Evolutionary conservation across 64 coral and sea anemone genomes (phyloP), one percentile per base, ranked within the genome.

Genomic region (Stylophora pistillata): DNA sequence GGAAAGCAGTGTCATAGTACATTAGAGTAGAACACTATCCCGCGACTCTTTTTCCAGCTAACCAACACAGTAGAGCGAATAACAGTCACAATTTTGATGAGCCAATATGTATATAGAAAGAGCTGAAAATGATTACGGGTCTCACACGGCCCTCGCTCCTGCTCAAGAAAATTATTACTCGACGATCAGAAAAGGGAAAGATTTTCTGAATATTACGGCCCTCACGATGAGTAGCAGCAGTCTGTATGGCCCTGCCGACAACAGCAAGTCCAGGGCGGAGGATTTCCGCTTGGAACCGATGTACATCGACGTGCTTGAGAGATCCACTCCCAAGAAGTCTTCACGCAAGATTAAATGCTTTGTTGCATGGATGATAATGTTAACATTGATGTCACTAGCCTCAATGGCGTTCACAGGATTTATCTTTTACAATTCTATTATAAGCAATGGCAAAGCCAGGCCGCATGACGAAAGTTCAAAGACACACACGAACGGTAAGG

Each of bases 261-360:
- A 68, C 27, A n/a, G 5, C 1, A 69, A 53, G 31, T 9, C 17
- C 66, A 20, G 61, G 10, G 2, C 15, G 5, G 13, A 56, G 27
- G 27, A 79, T 15, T 15, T 58, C 55, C 31, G 53, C 53, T 55
- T 84, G 12, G 80, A 84, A 37, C 80, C 80, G 5, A 84, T 84
- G 80, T 84, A 84, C 28, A 84, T 84, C 1, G 80, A 84, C 33
- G 80, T 70, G 21, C 33, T 84, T 3, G 62, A 84, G 10, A 25
- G 18, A 53, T 20, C 61, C 20, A 53, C 21, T 69, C 41, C 62
- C 3, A 55, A 33, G 9, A 84, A 84, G 37, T 66, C 33, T 53
- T 84, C 80, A 53, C 80, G 80, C 13, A 68, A 37, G 62, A 69
- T 65, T 21, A 84, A 68, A 70, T 84, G 80, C 20, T 3, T 70